Evolutionary conservation across 2,888 invertebrate genomes (phyloP), one percentile per base, ranked within the genome.

Genomic region (Allophyes oxyacanthae): DNA sequence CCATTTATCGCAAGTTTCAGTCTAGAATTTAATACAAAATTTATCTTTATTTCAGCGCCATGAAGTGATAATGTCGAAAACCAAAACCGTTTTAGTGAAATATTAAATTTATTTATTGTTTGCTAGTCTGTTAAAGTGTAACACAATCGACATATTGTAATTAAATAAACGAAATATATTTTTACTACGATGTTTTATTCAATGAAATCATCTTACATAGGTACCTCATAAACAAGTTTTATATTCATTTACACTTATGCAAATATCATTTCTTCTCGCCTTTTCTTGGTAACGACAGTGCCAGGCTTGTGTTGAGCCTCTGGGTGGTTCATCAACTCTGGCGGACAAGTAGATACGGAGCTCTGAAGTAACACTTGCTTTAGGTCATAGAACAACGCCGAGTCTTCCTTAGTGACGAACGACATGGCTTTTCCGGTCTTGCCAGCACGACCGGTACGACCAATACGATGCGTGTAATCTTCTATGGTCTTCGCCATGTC

Each of bases 401-500:
- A 98, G 88, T 99, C 99, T 72, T 99, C 99, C 85, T 99, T 99
- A 0, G 99, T 99, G 48, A 98, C 96, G 93, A 99, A 99, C 10
- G 98, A 97, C 68, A 99, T 97, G 13, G 99, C 99, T 76, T 97
- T 96, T 92, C 99, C 99, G 78, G 97, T 97, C 91, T 99, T 99
- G 44, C 99, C 99, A 0, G 99, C 99, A 94, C 99, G 98, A 80
- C 99, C 99, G 0, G 99, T 99, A 94, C 99, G 97, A 87, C 99
- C 99, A 83, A 99, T 99, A 95, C 99, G 97, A 96, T 99, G 98
- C 0, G 98, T 98, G 82, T 98, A 98, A 91, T 98, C 98, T 95
- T 99, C 99, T 81, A 99, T 99, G 13, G 97, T 96, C 90, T 99
- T 99, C 0, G 99, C 99, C 99, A 99, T 99, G 86, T 99, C 99